Conservation (phyloP, 1,140 invertebrate species). For the Drepana arcuata region DNA sequence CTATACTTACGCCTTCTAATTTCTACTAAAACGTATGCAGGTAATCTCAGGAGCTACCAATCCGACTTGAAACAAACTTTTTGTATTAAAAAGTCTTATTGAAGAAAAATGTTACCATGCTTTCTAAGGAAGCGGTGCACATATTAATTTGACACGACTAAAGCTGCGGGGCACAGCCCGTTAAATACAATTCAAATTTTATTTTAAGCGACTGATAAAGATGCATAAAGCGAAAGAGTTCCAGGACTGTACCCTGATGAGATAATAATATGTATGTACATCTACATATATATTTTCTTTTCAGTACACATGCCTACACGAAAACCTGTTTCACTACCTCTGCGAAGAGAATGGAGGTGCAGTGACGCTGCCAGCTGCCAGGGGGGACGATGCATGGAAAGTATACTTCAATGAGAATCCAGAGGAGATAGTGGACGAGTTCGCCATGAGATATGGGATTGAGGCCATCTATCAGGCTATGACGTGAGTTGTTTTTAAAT, state of each 20-base stretch:
- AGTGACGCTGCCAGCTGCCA: constrained; percentile 91
- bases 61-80: too few relatives aligned
- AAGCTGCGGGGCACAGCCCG: too few relatives aligned
- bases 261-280: too few relatives aligned
- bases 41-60: too few relatives aligned
- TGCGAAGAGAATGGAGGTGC: constrained; percentile 94
- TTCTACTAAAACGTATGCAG: too few relatives aligned
- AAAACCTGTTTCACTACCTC: constrained; percentile 98
- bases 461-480: constrained; percentile 99
- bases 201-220: too few relatives aligned
- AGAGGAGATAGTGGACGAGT: constrained; percentile 99
- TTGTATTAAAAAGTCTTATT: constrained; percentile 22
- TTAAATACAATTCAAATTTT: too few relatives aligned
- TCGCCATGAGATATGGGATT: constrained; percentile 99
- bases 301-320: constrained; percentile 97
- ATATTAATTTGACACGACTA: too few relatives aligned
- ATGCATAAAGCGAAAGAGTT: too few relatives aligned
- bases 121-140: constrained; percentile 8
- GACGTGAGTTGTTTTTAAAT: constrained; percentile 82
- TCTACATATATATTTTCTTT: constrained; percentile 11
- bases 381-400: constrained; percentile 99
- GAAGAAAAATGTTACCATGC: constrained; percentile 14
- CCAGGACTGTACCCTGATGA: too few relatives aligned
- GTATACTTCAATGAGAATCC: constrained; percentile 98
- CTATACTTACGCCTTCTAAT: too few relatives aligned